Base-by-base conservation (phyloP, 1,140 invertebrate genomes). In the Rhagoletis zephyria region DNA sequence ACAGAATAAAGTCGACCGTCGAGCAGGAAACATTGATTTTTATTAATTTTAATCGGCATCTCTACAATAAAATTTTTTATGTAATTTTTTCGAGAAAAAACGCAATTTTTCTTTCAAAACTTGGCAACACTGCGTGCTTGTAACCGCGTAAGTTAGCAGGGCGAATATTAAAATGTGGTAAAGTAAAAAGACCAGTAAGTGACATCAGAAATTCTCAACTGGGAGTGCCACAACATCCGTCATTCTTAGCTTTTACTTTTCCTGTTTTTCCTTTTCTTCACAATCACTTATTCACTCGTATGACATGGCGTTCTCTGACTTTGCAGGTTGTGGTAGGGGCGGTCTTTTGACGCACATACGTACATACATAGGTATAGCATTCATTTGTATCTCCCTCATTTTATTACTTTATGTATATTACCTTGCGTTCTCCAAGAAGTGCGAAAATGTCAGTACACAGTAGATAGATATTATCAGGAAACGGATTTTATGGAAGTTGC, bases 121-220 rank as follows among this genome's bases (percentile, higher is more conserved):
- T 30, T 30, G 30, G 30, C 30, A 30, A 56, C 51, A 81, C 56
- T 81, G 48, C 45, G 74, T 81, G 48, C 19, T 81, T 56, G 74
- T 56, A 81, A 16, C 51, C 10, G n/a, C 45, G 56, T 81, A 56
- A 56, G 48, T 81, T 56, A 19, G 74, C 7, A 19, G 51, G 74
- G 74, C 7, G 74, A 19, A 81, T 56, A 48, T 9, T 81, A 81
- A 81, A 9, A 56, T 81, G 74, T 81, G 48, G 74, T 7, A 56
- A 81, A 81, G 9, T 81, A 59, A 81, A 81, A 81, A 81, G 74
- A n/a, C 74, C n/a, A 56, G 74, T 48, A 81, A 81, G 74, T 81
- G 74, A 81, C 74, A 81, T 16, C 12, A 51, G 48, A 81, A 81
- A 48, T 56, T 81, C 48, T 81, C 48, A 81, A 81, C n/a, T 19